Percentiles rank a stretch among this genome's conserved stretches.
phyloP scores from a whole-genome alignment of 2,888 invertebrate species.

The Erannis defoliaria region DNA sequence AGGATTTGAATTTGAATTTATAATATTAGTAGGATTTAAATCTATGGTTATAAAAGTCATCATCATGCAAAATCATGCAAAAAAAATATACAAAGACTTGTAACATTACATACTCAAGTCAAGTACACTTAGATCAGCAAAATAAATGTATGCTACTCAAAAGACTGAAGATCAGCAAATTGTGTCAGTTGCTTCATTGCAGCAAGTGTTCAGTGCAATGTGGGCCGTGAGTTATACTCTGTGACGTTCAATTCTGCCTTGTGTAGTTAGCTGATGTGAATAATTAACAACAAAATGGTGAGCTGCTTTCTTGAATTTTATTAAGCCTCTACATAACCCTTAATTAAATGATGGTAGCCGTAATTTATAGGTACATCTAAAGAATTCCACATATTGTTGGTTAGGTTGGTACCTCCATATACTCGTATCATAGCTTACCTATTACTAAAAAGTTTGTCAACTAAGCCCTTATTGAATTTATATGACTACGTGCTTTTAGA shows the following conservation, averaged over 20 bases:
- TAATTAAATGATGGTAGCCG: no score
- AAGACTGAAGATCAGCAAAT: constrained; percentile 61
- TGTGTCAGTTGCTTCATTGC: constrained; percentile 52
- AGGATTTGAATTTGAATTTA: no score
- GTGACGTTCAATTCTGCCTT: constrained; percentile 43
- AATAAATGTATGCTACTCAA: constrained; percentile 49
- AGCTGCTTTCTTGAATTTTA: not conserved
- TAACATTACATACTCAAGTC: constrained; percentile 25
- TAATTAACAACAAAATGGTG: constrained; percentile 13
- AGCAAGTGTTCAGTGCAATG: constrained; percentile 48
- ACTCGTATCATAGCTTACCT: no score
- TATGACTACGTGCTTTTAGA: no score
- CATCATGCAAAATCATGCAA: no score
- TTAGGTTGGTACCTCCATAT: no score
- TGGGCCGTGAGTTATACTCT: constrained; percentile 32
- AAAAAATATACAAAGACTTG: constrained; percentile 5
- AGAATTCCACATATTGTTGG: no score
- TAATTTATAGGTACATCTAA: no score
- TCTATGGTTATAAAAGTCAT: not conserved
- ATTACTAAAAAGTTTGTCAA: no score
- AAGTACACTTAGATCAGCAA: constrained; percentile 28
- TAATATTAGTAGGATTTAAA: no score
- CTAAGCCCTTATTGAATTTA: no score
- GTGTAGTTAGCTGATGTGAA: constrained; percentile 33
- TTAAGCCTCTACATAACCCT: no score